These are phyloP conservation scores for Pantherophis vulpinus DNA, from an alignment of 2,797 vertebrate genomes.

Conservation along the genomic window DNA sequence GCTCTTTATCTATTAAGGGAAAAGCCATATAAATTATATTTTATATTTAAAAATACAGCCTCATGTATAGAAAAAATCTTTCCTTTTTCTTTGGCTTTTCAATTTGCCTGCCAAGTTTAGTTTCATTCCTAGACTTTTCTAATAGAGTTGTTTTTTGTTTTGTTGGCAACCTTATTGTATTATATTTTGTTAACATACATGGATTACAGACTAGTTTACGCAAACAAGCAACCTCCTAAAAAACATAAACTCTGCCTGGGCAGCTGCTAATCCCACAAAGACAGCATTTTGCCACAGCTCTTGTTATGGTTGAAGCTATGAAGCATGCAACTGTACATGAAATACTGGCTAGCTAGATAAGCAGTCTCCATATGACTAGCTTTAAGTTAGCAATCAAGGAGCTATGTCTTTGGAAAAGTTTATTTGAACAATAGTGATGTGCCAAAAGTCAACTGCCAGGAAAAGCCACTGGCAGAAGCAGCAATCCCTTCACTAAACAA, in stretches of 20 bases:
- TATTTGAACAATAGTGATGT: not conserved
- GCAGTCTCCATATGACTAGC: not conserved
- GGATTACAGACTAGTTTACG: not conserved
- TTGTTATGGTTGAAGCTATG: not conserved
- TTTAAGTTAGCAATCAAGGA: not conserved
- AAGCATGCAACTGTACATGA: not conserved
- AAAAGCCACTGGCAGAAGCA: not conserved
- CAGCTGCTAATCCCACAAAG: not conserved
- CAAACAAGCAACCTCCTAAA: not conserved
- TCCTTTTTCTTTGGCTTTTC: conserved; percentile 37
- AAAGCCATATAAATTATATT: conserved; percentile 26
- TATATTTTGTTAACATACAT: not conserved
- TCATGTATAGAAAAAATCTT: conserved; percentile 32
- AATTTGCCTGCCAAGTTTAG: conserved; percentile 35
- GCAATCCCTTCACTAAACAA: not conserved
- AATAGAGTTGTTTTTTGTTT: conserved; percentile 31
- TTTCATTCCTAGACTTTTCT: conserved; percentile 18
- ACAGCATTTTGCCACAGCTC: not conserved
- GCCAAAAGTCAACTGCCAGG: not conserved
- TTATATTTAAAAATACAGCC: conserved; percentile 9
- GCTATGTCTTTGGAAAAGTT: not conserved
- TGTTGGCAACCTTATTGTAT: conserved; percentile 32
- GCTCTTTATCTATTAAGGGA: conserved; percentile 30
- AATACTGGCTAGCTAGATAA: not conserved
- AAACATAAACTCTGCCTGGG: not conserved